These are phyloP conservation scores for Oreochromis tanganicae DNA, from an alignment of 2,113 vertebrate genomes.

Conservation along the genomic window DNA sequence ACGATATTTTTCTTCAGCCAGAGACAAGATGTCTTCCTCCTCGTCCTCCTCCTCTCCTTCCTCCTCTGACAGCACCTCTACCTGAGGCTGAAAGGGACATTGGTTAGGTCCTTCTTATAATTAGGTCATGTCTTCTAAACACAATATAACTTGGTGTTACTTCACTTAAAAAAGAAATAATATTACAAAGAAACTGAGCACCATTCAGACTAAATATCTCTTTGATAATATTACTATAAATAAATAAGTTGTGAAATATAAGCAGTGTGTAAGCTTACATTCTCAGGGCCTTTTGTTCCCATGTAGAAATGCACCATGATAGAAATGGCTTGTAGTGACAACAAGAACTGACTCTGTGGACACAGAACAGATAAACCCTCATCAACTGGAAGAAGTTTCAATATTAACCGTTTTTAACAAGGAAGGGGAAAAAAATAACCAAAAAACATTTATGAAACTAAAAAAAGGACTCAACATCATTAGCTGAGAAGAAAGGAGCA, in stretches of 20 bases:
- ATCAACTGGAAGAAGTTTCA: background rate
- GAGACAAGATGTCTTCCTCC: conserved; percentile 95
- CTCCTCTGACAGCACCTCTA: conserved; percentile 98
- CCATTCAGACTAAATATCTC: rapidly evolving
- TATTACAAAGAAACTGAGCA: background rate
- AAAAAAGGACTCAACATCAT: background rate
- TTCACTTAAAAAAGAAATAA: background rate
- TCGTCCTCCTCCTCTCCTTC: conserved; percentile 98
- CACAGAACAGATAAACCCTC: background rate
- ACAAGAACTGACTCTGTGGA: conserved; percentile 93
- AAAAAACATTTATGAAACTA: background rate
- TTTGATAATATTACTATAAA: background rate
- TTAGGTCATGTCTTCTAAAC: background rate
- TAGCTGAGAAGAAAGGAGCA: background rate
- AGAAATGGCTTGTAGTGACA: conserved; percentile 96
- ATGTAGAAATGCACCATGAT: conserved; percentile 99
- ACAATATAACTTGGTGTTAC: background rate
- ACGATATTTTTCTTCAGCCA: conserved; percentile 98
- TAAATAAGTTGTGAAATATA: background rate
- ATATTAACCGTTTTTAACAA: rapidly evolving
- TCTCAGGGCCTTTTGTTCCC: conserved; percentile 98
- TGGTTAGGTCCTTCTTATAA: background rate
- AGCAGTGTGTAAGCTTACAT: conserved; percentile 75
- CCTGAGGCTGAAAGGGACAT: conserved; percentile 80
- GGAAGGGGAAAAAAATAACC: rapidly evolving